Evolutionary conservation across 2,888 invertebrate genomes (phyloP), one percentile per base, ranked within the genome.

Genomic region (Dilophus febrilis): DNA sequence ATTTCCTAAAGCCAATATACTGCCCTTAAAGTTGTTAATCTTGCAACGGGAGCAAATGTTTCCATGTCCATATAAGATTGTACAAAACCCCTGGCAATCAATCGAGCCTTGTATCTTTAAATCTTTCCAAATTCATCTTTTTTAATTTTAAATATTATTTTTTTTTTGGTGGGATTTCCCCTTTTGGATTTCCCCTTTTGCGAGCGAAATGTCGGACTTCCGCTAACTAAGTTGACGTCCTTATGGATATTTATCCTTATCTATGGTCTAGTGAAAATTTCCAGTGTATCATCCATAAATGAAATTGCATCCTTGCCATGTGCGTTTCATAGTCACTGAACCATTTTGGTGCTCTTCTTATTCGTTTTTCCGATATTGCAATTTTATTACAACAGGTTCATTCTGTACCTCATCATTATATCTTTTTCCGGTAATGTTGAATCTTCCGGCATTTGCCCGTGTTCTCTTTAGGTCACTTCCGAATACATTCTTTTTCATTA

Each of bases 221-320:
- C 48, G 32, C 14, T 47, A 48, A 22, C 16, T 36, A 18, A 48
- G 47, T 40, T 53, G 51, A 36, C 44, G 40, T 27, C 49, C 35
- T 46, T 52, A 50, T 10, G 50, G 51, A 30, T 37, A 29, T 18
- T 44, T 38, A 50, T 48, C 49, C 14, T 44, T 17, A 12, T 26
- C 38, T 32, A 26, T 37, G 30, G 41, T 40, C 4, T 30, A 27
- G 11, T 38, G 37, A 17, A 28, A 11, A 38, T 27, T 27, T 4
- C 12, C 16, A 40, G 43, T 17, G 36, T 34, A 35, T 34, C 26
- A 26, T 41, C 36, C 7, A 43, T 34, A n/a, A 30, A 43, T 4
- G 32, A 10, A 19, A 39, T 11, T 2, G 43, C 40, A 6, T 29
- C 38, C 12, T 40, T 29, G 43, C 42, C 33, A 39, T 39, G 7